phyloP scores from a whole-genome alignment of 2,888 invertebrate species.

The Elmis aenea region DNA sequence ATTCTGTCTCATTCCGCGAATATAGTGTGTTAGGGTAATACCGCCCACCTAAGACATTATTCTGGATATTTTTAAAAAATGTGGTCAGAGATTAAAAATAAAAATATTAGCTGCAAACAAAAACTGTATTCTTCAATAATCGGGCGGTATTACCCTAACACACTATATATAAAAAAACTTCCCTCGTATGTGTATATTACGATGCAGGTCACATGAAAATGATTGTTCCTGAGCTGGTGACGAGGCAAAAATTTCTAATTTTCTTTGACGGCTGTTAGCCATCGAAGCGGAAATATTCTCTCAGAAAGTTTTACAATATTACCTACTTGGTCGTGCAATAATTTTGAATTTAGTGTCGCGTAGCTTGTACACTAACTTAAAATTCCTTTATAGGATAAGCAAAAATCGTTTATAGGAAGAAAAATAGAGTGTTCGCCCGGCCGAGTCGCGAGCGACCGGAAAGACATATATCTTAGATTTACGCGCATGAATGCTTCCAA shows the following conservation, averaged over 20 bases:
- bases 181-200: too few relatives aligned
- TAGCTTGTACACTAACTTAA: conserved; percentile 8
- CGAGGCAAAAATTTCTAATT: conserved; percentile 15
- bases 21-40: too few relatives aligned
- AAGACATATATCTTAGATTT: conserved; percentile 16
- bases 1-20: too few relatives aligned
- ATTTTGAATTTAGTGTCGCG: conserved; percentile 15
- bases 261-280: conserved; percentile 8
- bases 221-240: conserved; percentile 11
- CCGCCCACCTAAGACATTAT: too few relatives aligned
- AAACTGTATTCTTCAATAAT: too few relatives aligned
- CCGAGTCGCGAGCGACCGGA: conserved; percentile 10
- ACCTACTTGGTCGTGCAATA: conserved; percentile 12
- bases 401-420: conserved; percentile 14
- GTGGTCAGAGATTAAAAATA: too few relatives aligned
- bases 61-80: too few relatives aligned
- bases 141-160: too few relatives aligned
- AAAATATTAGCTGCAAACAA: too few relatives aligned
- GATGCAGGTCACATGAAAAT: conserved; percentile 12
- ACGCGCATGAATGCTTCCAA: too few relatives aligned
- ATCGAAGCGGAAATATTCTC: conserved; percentile 11
- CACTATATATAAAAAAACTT: too few relatives aligned
- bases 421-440: conserved; percentile 12
- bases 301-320: conserved; percentile 11
- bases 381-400: conserved; percentile 11